Percentiles rank a stretch among this genome's conserved stretches.
These are phyloP conservation scores for Bradypus variegatus DNA, from an alignment of 2,797 vertebrate genomes.

Conservation along the genomic window DNA sequence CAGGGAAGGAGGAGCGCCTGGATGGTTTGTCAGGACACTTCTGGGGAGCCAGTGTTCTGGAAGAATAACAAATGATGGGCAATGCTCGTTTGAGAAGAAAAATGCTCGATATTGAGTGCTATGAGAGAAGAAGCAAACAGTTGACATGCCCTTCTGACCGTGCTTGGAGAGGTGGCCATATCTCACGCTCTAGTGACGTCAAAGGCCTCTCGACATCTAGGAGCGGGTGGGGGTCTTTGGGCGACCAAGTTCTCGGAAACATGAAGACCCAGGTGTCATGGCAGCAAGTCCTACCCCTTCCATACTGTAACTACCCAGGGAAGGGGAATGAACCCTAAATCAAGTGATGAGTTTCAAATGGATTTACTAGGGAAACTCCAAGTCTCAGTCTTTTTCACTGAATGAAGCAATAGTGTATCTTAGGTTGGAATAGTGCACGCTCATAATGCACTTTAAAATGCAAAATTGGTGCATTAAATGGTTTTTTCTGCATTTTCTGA, in stretches of 20 bases:
- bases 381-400: conserved; percentile 9
- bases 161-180: not conserved
- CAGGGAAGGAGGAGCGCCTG: not conserved
- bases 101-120: not conserved
- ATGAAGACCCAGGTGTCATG: not conserved
- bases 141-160: not conserved
- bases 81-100: not conserved
- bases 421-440: not conserved
- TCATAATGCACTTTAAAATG: not conserved
- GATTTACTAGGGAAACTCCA: not conserved
- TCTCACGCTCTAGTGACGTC: not conserved
- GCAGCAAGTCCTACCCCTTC: not conserved
- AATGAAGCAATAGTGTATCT: conserved; percentile 7
- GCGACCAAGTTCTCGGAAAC: not conserved
- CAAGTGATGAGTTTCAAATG: conserved; percentile 10
- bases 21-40: not conserved
- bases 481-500: conserved; percentile 2
- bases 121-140: not conserved
- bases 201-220: not conserved
- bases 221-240: not conserved
- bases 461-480: not conserved
- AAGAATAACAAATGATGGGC: not conserved
- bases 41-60: not conserved
- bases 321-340: not conserved
- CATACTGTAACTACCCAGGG: not conserved